Evolutionary conservation across 2,888 invertebrate species (phyloP), one percentile per base, ranked within the genome.

Genomic region (Pseudococcus viburni): DNA sequence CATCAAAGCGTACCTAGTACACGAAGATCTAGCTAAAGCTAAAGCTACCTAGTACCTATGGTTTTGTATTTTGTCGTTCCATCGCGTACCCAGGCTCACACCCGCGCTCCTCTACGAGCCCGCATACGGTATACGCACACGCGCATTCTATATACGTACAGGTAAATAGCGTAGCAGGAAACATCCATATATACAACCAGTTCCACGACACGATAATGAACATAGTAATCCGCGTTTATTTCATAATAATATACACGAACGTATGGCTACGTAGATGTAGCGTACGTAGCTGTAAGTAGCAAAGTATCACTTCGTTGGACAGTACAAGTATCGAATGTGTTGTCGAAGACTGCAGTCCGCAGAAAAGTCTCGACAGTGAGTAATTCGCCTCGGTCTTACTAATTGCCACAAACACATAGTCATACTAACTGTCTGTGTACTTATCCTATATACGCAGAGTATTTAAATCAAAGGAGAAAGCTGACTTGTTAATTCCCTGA

Each of bases 101-200:
- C 68, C 68, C 68, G 68, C 26, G 33, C 15, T 33, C 68, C 68
- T 33, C 68, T 12, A 33, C 68, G 68, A 73, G 33, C 68, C 68
- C 68, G 68, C 64, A 64, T 64, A 22, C 5, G 64, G 68, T 19
- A 64, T 64, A 64, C 19, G 64, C 68, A 73, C 68, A 73, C 68
- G 68, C 68, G 26, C 33, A 26, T 33, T 0, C 33, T 73, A 33
- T 33, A 15, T 73, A 26, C 68, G 12, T 59, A 19, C 59, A 11
- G 19, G 59, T 73, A 73, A 73, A 73, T 73, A 73, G 68, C 80
- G 9, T 80, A 80, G 80, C 80, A 80, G 80, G 80, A 80, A 80
- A 80, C 80, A 80, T 80, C 80, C 22, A 80, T 42, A 80, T 33
- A 33, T 33, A 33, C 80, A 80, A 80, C 80, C 80, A 80, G 80